phyloP scores from a whole-genome alignment of 1,140 invertebrate genomes.

The Phortica variegata region DNA sequence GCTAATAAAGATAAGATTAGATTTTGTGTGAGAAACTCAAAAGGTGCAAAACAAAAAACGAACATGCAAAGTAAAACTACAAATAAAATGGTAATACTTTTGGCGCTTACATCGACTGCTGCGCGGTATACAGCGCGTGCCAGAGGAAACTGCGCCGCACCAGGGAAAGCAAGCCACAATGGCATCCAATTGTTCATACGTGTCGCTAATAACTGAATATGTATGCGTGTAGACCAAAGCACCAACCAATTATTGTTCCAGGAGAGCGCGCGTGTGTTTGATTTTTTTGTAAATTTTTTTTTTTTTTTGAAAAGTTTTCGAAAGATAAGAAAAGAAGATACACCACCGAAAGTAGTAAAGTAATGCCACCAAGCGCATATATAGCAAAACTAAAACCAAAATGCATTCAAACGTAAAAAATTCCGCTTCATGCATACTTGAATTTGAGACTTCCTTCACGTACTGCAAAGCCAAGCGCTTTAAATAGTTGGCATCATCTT shows the following conservation, averaged over 20 bases:
- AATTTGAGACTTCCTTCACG: conserved; percentile 73
- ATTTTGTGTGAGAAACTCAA: too few relatives aligned
- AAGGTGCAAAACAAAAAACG: neutral
- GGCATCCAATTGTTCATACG: conserved; percentile 69
- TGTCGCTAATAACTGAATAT: conserved; percentile 59
- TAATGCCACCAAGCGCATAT: too few relatives aligned
- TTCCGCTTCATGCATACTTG: conserved; percentile 62
- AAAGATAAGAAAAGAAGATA: conserved; percentile 22
- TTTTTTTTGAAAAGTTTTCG: too few relatives aligned
- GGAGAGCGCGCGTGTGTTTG: too few relatives aligned
- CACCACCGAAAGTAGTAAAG: conserved; percentile 15
- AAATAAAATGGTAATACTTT: conserved; percentile 1
- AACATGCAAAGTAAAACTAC: neutral
- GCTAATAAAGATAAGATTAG: too few relatives aligned
- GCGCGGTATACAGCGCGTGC: conserved; percentile 53
- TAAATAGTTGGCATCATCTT: conserved; percentile 74
- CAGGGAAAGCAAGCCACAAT: conserved; percentile 71
- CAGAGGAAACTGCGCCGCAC: conserved; percentile 61
- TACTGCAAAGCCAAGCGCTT: conserved; percentile 74
- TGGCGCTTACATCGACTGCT: conserved; percentile 56
- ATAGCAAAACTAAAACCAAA: conserved; percentile 33
- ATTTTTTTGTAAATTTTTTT: too few relatives aligned
- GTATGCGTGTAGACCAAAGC: neutral
- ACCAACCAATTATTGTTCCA: too few relatives aligned
- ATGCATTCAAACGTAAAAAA: conserved; percentile 21